Evolutionary conservation across 2,888 invertebrate genomes (phyloP), one percentile per base, ranked within the genome.

Genomic region (Danaus chrysippus): DNA sequence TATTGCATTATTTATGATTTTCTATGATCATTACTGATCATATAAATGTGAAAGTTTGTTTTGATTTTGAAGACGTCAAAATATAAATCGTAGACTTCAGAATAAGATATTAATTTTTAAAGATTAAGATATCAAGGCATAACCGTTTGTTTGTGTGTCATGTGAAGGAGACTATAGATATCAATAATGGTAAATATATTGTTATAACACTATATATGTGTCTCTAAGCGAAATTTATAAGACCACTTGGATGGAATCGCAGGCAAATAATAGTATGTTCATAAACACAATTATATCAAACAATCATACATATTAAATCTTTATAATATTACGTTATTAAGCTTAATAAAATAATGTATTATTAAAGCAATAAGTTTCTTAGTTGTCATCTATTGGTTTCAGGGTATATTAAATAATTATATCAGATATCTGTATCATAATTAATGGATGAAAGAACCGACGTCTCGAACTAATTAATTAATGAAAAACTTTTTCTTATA

Each of bases 401-500:
- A 6, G 23, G 23, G 23, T 34, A 34, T 34, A 34, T 34, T 34
- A 5, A 49, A 49, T 17, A 11, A 11, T 17, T 49, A 1, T 11
- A 49, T 49, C 11, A 17, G 11, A 15, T 49, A 49, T 49, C 46
- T 13, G 13, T 49, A 59, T 54, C 55, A 42, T 56, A 43, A 52
- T 55, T 56, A n/a, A 53, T 43, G 43, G 54, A 49, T 46, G 56
- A 56, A 56, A 11, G 52, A 54, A 59, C 49, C 41, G 43, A 42
- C 60, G 10, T 49, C 56, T 56, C 19, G n/a, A 52, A 19, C 52
- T 62, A 60, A 67, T 66, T 64, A 58, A 15, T 54, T 0, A 59
- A 59, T 63, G 60, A 59, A 61, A 68, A 65, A 63, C 56, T 61
- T 54, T 46, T 58, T 66, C 58, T 34, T 44, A 49, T 58, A 58